Conservation (phyloP, 1,140 invertebrate species). For the Pseudomyrmex gracilis region DNA sequence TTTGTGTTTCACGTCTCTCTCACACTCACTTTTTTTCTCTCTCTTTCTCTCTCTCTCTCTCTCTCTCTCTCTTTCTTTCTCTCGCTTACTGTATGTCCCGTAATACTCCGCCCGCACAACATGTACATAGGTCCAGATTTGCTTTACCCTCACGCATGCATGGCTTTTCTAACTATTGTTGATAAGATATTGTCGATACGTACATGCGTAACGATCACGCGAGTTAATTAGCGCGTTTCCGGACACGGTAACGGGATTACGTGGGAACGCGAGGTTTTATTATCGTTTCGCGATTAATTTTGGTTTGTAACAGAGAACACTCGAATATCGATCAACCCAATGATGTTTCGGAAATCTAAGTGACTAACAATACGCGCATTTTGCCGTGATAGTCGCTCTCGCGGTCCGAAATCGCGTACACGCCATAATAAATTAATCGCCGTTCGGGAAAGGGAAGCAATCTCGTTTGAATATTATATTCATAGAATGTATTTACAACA, state of each 20-base stretch:
- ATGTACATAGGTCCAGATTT: slow-evolving; percentile 1
- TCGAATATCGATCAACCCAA: slow-evolving; percentile 18
- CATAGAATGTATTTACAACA: not conserved
- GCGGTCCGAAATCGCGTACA: not conserved
- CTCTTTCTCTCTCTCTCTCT: not conserved
- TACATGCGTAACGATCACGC: not conserved
- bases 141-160: slow-evolving; percentile 44
- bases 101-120: not conserved
- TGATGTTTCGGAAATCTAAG: slow-evolving; percentile 29
- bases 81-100: not conserved
- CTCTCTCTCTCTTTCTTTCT: slow-evolving; percentile 42
- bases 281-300: slow-evolving; percentile 50
- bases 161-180: slow-evolving; percentile 49
- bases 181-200: slow-evolving; percentile 5
- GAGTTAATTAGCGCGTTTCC: slow-evolving; percentile 23
- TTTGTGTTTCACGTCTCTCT: slow-evolving; percentile 12
- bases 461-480: not conserved
- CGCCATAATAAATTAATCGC: slow-evolving; percentile 36
- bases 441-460: not conserved
- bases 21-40: no score
- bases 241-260: slow-evolving; percentile 10
- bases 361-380: slow-evolving; percentile 25
- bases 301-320: slow-evolving; percentile 12
- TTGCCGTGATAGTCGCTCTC: not conserved
- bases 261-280: slow-evolving; percentile 21